Evolutionary conservation across 2,797 vertebrate genomes (phyloP).

Genomic region (Otus scops): DNA sequence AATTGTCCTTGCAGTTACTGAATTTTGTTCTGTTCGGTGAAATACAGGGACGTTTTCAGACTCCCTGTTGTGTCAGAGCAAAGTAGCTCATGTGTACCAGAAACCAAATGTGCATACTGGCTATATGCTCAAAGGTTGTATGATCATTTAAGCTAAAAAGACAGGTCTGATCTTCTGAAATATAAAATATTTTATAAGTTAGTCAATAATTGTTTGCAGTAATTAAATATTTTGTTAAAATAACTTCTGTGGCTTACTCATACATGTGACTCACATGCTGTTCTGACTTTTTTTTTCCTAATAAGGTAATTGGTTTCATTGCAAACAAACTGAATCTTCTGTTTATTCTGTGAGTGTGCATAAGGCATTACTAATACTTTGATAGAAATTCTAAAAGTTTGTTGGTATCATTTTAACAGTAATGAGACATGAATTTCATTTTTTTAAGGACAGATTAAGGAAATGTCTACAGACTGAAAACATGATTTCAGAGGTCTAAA

Average conservation of each 20-base stretch:
- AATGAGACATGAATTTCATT: slow-evolving; percentile 38
- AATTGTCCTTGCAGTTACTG: slow-evolving; percentile 55
- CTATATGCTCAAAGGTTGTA: neutral
- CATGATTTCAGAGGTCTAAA: slow-evolving; percentile 68
- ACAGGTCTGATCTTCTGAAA: neutral
- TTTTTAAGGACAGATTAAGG: slow-evolving; percentile 67
- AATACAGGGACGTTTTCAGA: neutral
- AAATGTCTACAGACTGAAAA: slow-evolving; percentile 66
- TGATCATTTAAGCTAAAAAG: neutral
- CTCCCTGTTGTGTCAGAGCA: neutral
- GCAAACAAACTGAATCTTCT: neutral
- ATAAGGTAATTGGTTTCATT: neutral
- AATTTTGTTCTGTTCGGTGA: slow-evolving; percentile 7
- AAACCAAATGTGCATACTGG: neutral
- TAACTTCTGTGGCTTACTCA: neutral
- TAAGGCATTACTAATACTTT: neutral
- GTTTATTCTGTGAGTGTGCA: neutral
- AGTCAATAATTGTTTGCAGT: neutral
- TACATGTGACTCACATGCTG: neutral
- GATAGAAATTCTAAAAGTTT: neutral
- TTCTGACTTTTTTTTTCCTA: neutral
- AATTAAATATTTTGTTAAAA: neutral
- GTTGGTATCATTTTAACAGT: neutral
- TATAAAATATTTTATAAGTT: neutral
- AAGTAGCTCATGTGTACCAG: neutral